Conservation (phyloP, 2,797 vertebrate species). For the Microhierax caerulescens region DNA sequence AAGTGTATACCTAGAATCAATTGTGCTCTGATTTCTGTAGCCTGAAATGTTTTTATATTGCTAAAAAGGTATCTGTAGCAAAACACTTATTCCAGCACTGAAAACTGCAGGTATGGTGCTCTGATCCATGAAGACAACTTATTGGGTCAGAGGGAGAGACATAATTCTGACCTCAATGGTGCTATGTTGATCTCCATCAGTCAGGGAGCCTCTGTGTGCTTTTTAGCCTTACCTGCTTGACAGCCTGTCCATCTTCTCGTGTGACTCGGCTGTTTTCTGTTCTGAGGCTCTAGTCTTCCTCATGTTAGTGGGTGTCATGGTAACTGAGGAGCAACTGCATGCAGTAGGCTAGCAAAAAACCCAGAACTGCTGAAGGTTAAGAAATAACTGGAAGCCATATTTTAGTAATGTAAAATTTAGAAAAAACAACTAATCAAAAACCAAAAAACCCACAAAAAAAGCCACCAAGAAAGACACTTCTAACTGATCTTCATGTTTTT, state of each 20-base stretch:
- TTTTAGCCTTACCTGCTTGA: conserved; percentile 1
- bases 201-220: neutral
- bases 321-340: neutral
- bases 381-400: neutral
- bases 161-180: neutral
- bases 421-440: neutral
- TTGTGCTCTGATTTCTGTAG: neutral
- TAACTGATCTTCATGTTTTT: neutral
- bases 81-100: neutral
- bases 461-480: neutral
- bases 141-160: neutral
- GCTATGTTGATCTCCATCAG: neutral
- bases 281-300: neutral
- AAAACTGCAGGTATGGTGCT: neutral
- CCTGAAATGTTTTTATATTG: neutral
- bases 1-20: neutral
- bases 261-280: neutral
- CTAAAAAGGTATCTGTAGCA: neutral
- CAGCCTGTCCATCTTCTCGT: conserved; percentile 4
- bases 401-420: neutral
- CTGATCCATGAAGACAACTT: neutral
- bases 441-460: no score
- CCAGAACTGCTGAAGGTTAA: neutral
- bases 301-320: neutral
- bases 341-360: neutral